Conservation (phyloP, 1,140 invertebrate species). For the Bombus pascuorum region DNA sequence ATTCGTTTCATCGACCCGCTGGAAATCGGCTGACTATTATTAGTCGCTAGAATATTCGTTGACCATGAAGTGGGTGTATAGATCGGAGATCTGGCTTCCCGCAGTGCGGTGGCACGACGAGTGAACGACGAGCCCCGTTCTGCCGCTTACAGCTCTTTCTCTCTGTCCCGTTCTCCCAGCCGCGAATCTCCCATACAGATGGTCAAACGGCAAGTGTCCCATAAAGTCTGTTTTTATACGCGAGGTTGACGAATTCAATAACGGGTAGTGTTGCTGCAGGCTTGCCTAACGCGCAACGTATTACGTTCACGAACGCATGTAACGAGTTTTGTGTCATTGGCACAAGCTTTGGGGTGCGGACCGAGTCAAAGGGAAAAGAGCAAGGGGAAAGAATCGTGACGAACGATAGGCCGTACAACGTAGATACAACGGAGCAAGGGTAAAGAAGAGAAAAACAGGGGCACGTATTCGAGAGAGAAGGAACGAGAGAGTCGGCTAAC, state of each 20-base stretch:
- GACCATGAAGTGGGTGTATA: conserved; percentile 56
- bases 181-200: conserved; percentile 68
- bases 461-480: background rate
- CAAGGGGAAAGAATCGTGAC: conserved; percentile 8
- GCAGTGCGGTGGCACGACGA: conserved; percentile 46
- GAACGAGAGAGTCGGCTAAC: conserved; percentile 64
- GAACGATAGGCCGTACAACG: conserved; percentile 25
- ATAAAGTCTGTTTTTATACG: conserved; percentile 77
- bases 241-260: conserved; percentile 79
- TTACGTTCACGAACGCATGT: conserved; percentile 72
- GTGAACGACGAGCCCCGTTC: conserved; percentile 17
- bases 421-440: conserved; percentile 6
- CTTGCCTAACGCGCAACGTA: conserved; percentile 64
- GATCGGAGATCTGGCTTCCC: conserved; percentile 49
- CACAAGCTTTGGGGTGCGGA: conserved; percentile 19
- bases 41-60: conserved; percentile 54
- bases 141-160: conserved; percentile 26
- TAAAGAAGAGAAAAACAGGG: conserved; percentile 9
- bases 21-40: conserved; percentile 14
- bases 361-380: conserved; percentile 10
- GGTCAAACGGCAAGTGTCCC: conserved; percentile 76
- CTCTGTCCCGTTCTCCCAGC: background rate
- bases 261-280: conserved; percentile 44
- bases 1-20: background rate
- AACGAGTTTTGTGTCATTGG: conserved; percentile 77